Percentiles rank a stretch among this genome's conserved stretches.
Conservation (phyloP, 2,113 vertebrate genomes). For the Anarrhichthys ocellatus region DNA sequence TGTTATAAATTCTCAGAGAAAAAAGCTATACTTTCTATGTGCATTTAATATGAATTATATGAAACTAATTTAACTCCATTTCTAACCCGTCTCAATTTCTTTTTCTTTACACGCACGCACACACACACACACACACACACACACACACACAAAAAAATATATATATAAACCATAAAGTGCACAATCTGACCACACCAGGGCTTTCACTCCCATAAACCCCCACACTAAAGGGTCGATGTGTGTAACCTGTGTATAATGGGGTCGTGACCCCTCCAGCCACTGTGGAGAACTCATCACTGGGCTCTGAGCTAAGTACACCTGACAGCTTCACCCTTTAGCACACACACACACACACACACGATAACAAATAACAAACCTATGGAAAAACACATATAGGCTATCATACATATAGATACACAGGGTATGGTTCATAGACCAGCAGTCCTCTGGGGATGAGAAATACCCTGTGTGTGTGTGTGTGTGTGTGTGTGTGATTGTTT, state of each 20-base stretch:
- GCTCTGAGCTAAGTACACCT: conserved; percentile 51
- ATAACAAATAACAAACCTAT: conserved; percentile 4
- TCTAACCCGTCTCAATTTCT: neutral
- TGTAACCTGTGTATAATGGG: conserved; percentile 55
- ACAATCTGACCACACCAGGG: conserved; percentile 25
- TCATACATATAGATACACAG: neutral
- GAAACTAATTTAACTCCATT: neutral
- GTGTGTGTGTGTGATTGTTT: neutral
- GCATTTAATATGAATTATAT: neutral
- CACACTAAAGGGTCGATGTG: conserved; percentile 19
- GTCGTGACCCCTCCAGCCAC: conserved; percentile 43
- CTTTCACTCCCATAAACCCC: conserved; percentile 16
- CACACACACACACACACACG: conserved; percentile 17
- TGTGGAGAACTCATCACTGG: conserved; percentile 56
- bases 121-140: neutral
- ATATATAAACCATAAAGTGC: conserved; percentile 16
- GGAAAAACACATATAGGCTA: conserved; percentile 14
- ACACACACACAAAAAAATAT: neutral
- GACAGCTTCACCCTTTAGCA: conserved; percentile 32
- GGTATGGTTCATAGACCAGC: neutral
- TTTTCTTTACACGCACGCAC: too few relatives aligned
- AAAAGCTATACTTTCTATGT: neutral
- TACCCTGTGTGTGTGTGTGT: neutral
- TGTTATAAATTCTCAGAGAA: neutral
- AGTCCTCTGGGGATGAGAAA: neutral